phyloP scores from a whole-genome alignment of 2,797 vertebrate genomes.

The Aeoliscus strigatus region DNA sequence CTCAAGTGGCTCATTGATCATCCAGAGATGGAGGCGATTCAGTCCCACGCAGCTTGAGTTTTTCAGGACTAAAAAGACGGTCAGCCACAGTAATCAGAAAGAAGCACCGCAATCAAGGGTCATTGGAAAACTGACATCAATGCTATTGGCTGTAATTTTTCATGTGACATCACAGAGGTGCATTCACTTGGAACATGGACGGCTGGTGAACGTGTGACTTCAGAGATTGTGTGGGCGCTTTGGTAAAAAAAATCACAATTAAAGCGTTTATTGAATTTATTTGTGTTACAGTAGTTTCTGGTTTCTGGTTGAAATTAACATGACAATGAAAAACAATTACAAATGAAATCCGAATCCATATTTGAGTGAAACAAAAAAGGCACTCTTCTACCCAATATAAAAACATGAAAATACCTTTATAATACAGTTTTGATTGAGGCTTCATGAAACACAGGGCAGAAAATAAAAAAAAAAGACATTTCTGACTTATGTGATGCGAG shows the following conservation, averaged over 20 bases:
- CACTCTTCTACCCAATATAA: conserved; percentile 28
- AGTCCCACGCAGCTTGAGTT: conserved; percentile 9
- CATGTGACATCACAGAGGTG: too few relatives aligned
- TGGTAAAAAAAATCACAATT: conserved; percentile 25
- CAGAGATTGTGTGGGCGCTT: background rate
- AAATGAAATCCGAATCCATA: conserved; percentile 12
- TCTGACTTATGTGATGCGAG: too few relatives aligned
- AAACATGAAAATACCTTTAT: too few relatives aligned
- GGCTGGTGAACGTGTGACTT: background rate
- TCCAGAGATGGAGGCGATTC: conserved; percentile 29
- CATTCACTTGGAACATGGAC: background rate
- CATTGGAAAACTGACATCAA: conserved; percentile 15
- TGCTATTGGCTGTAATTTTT: too few relatives aligned
- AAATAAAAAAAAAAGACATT: too few relatives aligned
- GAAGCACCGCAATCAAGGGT: conserved; percentile 11
- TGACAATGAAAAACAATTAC: conserved; percentile 33
- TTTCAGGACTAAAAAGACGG: conserved; percentile 23
- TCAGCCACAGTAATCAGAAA: conserved; percentile 24
- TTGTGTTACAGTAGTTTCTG: conserved; percentile 46
- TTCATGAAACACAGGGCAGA: too few relatives aligned
- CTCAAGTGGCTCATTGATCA: conserved; percentile 25
- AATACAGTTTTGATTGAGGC: too few relatives aligned
- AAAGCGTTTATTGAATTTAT: conserved; percentile 58
- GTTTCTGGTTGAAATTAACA: conserved; percentile 19
- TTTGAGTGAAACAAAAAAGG: conserved; percentile 40